Percentiles rank a stretch among this genome's conserved stretches.
phyloP scores from a whole-genome alignment of 2,888 invertebrate species.

The Drosophila rubida region DNA sequence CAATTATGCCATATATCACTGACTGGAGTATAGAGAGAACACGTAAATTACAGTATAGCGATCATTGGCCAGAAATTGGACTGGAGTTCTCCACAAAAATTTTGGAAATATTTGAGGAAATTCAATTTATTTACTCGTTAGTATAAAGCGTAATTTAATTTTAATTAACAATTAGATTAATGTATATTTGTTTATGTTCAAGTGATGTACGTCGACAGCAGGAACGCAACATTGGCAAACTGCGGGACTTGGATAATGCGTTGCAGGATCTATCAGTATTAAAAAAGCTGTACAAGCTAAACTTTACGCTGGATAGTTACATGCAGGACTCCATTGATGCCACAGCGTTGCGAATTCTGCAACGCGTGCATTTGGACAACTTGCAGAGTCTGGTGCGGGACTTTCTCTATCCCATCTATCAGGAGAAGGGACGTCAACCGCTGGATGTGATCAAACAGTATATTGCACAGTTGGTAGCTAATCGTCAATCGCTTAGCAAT shows the following conservation, averaged over 20 bases:
- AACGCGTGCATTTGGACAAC: conserved; percentile 82
- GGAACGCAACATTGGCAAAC: conserved; percentile 80
- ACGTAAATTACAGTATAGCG: conserved; percentile 81
- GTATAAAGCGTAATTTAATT: conserved; percentile 25
- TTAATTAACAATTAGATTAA: not conserved
- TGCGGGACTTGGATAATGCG: conserved; percentile 80
- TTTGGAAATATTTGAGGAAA: conserved; percentile 82
- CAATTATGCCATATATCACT: conserved; percentile 81
- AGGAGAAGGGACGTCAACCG: conserved; percentile 82
- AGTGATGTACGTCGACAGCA: conserved; percentile 83
- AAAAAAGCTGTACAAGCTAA: conserved; percentile 83
- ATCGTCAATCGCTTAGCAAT: conserved; percentile 77
- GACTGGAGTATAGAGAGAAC: conserved; percentile 84
- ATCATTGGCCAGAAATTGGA: conserved; percentile 84
- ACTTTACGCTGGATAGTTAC: conserved; percentile 83
- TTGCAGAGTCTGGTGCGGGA: conserved; percentile 82
- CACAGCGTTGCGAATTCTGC: conserved; percentile 82
- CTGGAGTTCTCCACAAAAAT: conserved; percentile 84
- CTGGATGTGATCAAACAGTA: conserved; percentile 81
- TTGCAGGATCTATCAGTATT: conserved; percentile 82
- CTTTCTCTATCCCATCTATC: conserved; percentile 84
- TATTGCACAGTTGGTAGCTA: conserved; percentile 79
- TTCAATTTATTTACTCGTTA: conserved; percentile 83
- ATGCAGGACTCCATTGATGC: conserved; percentile 83
- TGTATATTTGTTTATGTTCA: not conserved